Evolutionary conservation across 2,888 invertebrate genomes (phyloP), one percentile per base, ranked within the genome.

Genomic region (Acronicta alni): DNA sequence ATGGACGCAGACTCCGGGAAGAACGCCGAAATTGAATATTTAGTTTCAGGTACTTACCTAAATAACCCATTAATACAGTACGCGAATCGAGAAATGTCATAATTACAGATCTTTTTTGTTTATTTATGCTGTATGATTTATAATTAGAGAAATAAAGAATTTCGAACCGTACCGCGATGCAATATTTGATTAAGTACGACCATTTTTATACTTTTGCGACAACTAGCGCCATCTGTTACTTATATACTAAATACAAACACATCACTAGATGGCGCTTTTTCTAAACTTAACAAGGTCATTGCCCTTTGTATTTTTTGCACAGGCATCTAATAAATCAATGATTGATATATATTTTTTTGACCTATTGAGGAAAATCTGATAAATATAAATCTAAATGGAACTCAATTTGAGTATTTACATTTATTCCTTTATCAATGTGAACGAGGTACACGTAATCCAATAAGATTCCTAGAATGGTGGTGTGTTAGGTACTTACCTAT

Each of bases 1-100:
- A 98, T 97, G 94, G 99, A 99, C 83, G 96, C 98, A 0, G 99
- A 99, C 88, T 98, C 98, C 2, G 99, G 99, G 9, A 96, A 97
- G 38, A 99, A 99, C 90, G 99, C 99, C 0, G 98, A 98, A 92
- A 98, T 99, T 62, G 98, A 98, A 85, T 99, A 99, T 90, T 93
- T 97, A 39, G 98, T 99, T 17, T 96, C 96, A 87, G 94, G 94
- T 94, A n/a, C n/a, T n/a, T n/a, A n/a, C n/a, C n/a, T n/a, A 76
- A 77, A 69, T 67, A 44, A 41, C 1, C 23, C 23, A 23, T 7
- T 23, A 23, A 23, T 23, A 23, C 7, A n/a, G n/a, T n/a, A n/a
- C 20, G 20, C 20, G 20, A 2, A 5, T 20, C 5, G 20, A 4
- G 5, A 20, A 20, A 2, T 20, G 20, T 5, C 20, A 20, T 20